Percentiles rank a stretch among this genome's conserved stretches.
These are phyloP conservation scores for Halocynthia roretzi DNA, from an alignment of 23 tunicate species.

Conservation along the genomic window DNA sequence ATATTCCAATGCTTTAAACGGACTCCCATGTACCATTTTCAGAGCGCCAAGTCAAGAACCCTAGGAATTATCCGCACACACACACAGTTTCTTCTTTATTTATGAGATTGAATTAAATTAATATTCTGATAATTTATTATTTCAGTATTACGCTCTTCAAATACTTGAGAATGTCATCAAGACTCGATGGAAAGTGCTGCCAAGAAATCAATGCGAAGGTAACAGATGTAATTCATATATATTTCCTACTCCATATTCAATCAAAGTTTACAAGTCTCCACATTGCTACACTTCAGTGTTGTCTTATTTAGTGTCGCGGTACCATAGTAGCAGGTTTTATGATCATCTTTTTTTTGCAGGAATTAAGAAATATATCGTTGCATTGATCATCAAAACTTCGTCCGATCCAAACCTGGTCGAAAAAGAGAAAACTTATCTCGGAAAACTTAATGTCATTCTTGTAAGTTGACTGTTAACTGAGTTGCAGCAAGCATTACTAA, in stretches of 20 bases:
- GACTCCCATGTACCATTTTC: too few relatives aligned
- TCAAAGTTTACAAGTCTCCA: neutral
- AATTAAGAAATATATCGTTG: conserved; percentile 92
- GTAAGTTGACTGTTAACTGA: conserved; percentile 15
- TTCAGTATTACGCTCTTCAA: conserved; percentile 95
- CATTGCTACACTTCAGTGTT: neutral
- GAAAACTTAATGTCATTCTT: conserved; percentile 93
- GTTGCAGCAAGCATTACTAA: too few relatives aligned
- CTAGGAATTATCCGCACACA: neutral
- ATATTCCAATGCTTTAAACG: too few relatives aligned
- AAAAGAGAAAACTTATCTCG: conserved; percentile 88
- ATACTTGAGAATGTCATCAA: conserved; percentile 95
- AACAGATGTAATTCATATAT: neutral
- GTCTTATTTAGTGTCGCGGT: neutral
- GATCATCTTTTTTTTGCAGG: conserved; percentile 34
- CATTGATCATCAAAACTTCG: conserved; percentile 77
- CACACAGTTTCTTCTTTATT: neutral
- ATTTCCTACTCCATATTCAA: neutral
- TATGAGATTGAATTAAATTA: too few relatives aligned
- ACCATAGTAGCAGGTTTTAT: too few relatives aligned
- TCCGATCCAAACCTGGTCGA: conserved; percentile 78
- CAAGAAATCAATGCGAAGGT: conserved; percentile 98
- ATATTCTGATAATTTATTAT: conserved; percentile 10
- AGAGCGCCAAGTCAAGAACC: too few relatives aligned
- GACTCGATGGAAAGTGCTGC: conserved; percentile 95